Evolutionary conservation across 2,113 vertebrate genomes (phyloP).

Genomic region (Poeciliopsis occidentalis): DNA sequence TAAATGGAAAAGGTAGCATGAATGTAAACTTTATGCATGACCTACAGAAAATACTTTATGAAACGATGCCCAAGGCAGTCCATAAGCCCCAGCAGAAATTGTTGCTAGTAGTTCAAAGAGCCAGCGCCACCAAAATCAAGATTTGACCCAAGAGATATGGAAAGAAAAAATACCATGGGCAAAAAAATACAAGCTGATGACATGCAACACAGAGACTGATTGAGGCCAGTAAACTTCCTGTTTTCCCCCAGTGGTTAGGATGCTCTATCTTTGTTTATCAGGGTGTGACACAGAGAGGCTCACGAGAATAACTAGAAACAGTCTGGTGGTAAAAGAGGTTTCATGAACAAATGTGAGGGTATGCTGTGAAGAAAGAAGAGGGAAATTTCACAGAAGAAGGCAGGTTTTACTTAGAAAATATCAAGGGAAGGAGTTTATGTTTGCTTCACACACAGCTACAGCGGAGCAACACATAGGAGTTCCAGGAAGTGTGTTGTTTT

Average conservation of each 20-base stretch:
- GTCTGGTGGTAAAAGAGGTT: background rate
- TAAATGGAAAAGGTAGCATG: background rate
- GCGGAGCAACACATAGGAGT: constrained; percentile 3
- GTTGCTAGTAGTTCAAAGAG: constrained; percentile 37
- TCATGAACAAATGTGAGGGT: background rate
- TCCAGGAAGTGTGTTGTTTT: constrained; percentile 60
- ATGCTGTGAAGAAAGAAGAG: background rate
- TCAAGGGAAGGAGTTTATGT: background rate
- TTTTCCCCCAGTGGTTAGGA: constrained; percentile 50
- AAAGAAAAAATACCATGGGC: constrained; percentile 38
- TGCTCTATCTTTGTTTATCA: constrained; percentile 59
- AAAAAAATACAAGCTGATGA: constrained; percentile 21
- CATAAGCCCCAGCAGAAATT: background rate
- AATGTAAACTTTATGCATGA: background rate
- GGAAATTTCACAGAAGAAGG: constrained; percentile 3
- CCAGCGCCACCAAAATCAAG: constrained; percentile 10
- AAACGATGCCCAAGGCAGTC: background rate
- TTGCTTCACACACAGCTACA: background rate
- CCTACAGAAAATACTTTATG: background rate
- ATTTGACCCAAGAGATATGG: constrained; percentile 18
- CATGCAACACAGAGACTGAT: constrained; percentile 28
- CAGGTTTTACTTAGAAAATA: background rate
- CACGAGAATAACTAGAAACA: constrained; percentile 27
- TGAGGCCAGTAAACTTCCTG: constrained; percentile 58
- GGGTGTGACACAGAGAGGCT: constrained; percentile 43